Percentiles rank a stretch among this genome's conserved stretches.
Conservation (phyloP, 2,888 invertebrate species). For the Agrochola lychnidis region DNA sequence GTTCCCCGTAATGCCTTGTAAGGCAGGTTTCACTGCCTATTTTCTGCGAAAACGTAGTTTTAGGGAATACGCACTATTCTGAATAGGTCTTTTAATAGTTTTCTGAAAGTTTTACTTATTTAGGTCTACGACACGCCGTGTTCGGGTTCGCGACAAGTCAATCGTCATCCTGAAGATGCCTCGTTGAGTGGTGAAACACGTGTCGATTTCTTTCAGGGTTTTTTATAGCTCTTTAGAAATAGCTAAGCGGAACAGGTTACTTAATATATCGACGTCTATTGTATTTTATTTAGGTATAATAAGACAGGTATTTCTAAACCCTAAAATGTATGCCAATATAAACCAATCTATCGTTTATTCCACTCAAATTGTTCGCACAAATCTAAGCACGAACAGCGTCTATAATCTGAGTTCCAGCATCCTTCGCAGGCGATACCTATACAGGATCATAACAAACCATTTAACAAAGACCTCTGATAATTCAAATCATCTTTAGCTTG, state of each 20-base stretch:
- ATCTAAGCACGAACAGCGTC: constrained; percentile 38
- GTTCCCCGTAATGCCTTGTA: constrained; percentile 30
- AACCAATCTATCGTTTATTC: constrained; percentile 29
- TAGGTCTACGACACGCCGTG: too few species aligned
- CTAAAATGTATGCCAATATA: neutral
- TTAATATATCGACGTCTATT: too few species aligned
- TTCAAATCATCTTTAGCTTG: constrained; percentile 68
- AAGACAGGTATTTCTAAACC: neutral
- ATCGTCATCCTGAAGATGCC: too few species aligned
- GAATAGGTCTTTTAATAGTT: constrained; percentile 13
- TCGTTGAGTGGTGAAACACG: too few species aligned
- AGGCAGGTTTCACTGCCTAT: constrained; percentile 14
- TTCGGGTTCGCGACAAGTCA: too few species aligned
- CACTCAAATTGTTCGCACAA: constrained; percentile 51
- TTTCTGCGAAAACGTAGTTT: constrained; percentile 22
- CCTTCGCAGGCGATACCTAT: constrained; percentile 50
- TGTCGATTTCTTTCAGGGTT: too few species aligned
- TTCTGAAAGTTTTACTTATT: neutral
- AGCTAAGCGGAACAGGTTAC: too few species aligned
- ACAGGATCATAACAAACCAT: constrained; percentile 65
- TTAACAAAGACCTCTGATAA: constrained; percentile 70
- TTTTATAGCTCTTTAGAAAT: too few species aligned
- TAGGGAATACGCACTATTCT: constrained; percentile 3
- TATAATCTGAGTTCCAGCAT: constrained; percentile 48
- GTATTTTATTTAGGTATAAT: neutral